A percentile compares a stretch with the other conserved stretches of the same genome.
Evolutionary conservation across 1,140 invertebrate species (phyloP).

Genomic region (Megalopta genalis): DNA sequence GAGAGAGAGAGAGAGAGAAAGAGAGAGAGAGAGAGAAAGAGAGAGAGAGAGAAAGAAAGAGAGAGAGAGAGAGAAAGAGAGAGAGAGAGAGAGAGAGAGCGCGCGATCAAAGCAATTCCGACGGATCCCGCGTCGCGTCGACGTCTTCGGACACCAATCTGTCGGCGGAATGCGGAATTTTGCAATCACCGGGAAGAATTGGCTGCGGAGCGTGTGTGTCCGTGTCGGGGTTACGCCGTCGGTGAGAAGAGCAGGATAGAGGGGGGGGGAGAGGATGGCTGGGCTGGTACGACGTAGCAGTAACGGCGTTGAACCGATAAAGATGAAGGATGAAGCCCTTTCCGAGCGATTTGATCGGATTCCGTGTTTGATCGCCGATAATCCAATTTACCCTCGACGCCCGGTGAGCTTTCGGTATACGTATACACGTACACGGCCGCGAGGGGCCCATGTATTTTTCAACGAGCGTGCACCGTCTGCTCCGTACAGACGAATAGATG

Average conservation of each 20-base stretch:
- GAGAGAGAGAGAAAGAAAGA: too few species aligned
- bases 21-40: too few species aligned
- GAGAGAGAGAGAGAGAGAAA: too few species aligned
- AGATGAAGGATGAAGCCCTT: conserved; percentile 62
- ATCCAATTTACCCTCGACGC: conserved; percentile 65
- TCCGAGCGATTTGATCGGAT: conserved; percentile 65
- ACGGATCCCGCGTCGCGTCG: background rate
- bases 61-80: too few species aligned
- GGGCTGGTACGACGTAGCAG: background rate
- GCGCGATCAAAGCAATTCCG: conserved; percentile 11
- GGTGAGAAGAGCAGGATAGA: too few species aligned
- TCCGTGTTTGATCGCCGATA: conserved; percentile 66
- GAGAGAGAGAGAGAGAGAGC: too few species aligned
- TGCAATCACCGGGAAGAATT: conserved; percentile 38
- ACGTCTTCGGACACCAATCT: background rate
- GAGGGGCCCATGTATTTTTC: conserved; percentile 53
- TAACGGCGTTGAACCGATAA: conserved; percentile 50
- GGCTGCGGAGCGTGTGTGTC: conserved; percentile 1
- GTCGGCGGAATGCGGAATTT: conserved; percentile 32
- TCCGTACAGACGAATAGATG: conserved; percentile 47
- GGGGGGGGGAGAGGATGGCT: background rate
- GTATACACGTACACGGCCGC: background rate
- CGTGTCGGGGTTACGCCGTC: background rate
- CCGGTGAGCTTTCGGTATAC: conserved; percentile 40
- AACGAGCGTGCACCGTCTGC: conserved; percentile 42